Conservation (phyloP, 2,888 invertebrate genomes). For the Euzetes globulus region DNA sequence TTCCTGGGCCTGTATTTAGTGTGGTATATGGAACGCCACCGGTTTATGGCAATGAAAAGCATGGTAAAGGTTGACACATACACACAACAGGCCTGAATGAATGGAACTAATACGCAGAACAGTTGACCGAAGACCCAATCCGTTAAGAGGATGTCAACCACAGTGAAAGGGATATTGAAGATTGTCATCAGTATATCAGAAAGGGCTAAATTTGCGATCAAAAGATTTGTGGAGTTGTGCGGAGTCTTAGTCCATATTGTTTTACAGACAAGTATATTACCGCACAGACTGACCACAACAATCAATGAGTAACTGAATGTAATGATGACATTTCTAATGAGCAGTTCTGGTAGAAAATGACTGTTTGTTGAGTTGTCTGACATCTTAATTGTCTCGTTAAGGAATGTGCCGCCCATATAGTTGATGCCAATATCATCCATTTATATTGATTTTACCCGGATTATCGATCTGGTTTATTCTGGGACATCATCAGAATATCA, state of each 20-base stretch:
- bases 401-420: not conserved
- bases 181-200: conserved; percentile 47
- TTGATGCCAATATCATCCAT: not conserved
- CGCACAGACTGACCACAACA: conserved; percentile 49
- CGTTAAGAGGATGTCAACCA: conserved; percentile 6
- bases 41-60: conserved; percentile 17
- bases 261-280: conserved; percentile 50
- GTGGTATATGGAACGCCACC: conserved; percentile 12
- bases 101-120: conserved; percentile 49
- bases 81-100: conserved; percentile 45
- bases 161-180: conserved; percentile 49
- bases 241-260: conserved; percentile 53
- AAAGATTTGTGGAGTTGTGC: conserved; percentile 54
- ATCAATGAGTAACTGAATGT: conserved; percentile 48
- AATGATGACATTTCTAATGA: conserved; percentile 36
- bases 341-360: not conserved
- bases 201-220: conserved; percentile 54
- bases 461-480: too few relatives aligned
- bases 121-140: conserved; percentile 51
- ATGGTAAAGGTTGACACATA: conserved; percentile 23
- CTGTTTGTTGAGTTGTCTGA: not conserved
- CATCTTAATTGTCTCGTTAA: not conserved
- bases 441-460: not conserved
- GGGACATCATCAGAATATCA: too few relatives aligned
- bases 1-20: not conserved